Evolutionary conservation across 2,888 invertebrate species (phyloP), one percentile per base, ranked within the genome.

Genomic region (Acanthoscelides obtectus): DNA sequence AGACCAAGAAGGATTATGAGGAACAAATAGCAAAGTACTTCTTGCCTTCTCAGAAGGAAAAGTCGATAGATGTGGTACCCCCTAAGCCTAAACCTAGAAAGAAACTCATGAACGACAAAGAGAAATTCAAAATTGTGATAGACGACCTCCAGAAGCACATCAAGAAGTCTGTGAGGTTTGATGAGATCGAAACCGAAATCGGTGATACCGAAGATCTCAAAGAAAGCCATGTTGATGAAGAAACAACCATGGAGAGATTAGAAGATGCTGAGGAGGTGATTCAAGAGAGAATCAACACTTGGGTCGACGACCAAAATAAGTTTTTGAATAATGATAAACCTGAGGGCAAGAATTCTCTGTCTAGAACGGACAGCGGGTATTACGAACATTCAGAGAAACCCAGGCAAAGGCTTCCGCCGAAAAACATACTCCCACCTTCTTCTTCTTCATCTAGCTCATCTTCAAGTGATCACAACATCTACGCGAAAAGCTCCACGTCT

Each of bases 301-400:
- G 86, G 85, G 80, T 85, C 20, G 83, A 85, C 72, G 82, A 82
- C 22, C 84, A 85, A 74, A 84, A 83, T 74, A 80, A 82, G 69
- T 84, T 83, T 71, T 79, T 84, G 20, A 74, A 70, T 12, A 72
- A 67, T 27, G 70, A 76, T 19, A 72, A 73, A 19, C 64, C 64
- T 20, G 66, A 67, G 25, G 69, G 67, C 20, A 72, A 72, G 66
- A 75, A 71, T 69, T 75, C 20, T 66, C 66, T 84, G 22, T 80
- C 79, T 69, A 78, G 83, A 70, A 81, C 82, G 73, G 84, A 84
- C 71, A 83, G 83, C 74, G 83, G 84, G 6, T 84, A 84, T 72
- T 84, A 84, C 77, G 84, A 85, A 68, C 79, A 81, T 22, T 79
- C 80, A 4, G 84, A 82, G 68, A 85, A 84, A 75, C 81, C 84